Percentiles rank a stretch among this genome's conserved stretches.
These are phyloP conservation scores for Macquaria australasica DNA, from an alignment of 2,113 vertebrate species.

Conservation along the genomic window DNA sequence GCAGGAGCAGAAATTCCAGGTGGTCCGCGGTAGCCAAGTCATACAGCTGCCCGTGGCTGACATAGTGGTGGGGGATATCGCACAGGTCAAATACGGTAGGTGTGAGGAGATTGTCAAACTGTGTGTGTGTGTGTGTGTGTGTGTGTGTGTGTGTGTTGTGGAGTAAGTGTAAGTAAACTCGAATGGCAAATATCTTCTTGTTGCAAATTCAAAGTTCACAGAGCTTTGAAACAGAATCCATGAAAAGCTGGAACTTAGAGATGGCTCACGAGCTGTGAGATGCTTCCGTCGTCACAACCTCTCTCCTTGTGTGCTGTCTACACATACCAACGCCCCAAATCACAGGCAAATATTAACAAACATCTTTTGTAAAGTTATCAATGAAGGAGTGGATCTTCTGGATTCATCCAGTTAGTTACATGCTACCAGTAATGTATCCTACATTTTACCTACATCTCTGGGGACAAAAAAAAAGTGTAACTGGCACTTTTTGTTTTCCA, in stretches of 20 bases:
- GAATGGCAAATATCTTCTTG: not conserved
- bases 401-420: not conserved
- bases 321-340: not conserved
- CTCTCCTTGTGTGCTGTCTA: not conserved
- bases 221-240: not conserved
- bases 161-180: not conserved
- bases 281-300: not conserved
- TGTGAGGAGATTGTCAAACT: conserved; percentile 26
- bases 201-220: not conserved
- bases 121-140: not conserved
- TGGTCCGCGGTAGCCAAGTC: conserved; percentile 92
- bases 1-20: conserved; percentile 98
- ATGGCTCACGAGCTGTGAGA: not conserved
- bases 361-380: not conserved
- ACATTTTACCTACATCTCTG: not conserved
- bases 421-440: not conserved
- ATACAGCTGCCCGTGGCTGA: conserved; percentile 97
- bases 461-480: not conserved
- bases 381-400: not conserved
- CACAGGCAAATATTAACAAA: not conserved
- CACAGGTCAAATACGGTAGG: conserved; percentile 97
- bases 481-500: not conserved
- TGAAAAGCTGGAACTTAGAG: not conserved
- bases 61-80: conserved; percentile 96
- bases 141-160: not conserved